phyloP scores from a whole-genome alignment of 2,888 invertebrate species.

The Caenorhabditis sp. region DNA sequence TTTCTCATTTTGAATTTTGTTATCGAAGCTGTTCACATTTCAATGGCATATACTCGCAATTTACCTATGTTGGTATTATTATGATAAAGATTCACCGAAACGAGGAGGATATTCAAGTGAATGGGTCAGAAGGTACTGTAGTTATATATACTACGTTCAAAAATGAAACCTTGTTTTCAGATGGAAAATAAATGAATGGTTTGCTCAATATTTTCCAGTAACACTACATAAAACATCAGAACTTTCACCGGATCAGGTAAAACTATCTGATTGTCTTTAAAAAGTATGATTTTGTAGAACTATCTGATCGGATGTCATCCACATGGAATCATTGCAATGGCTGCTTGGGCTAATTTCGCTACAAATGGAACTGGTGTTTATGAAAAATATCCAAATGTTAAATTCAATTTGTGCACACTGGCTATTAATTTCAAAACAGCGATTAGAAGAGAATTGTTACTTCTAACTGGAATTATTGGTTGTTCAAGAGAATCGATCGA shows the following conservation, averaged over 20 bases:
- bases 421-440: conserved; percentile 36
- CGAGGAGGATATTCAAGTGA: conserved; percentile 54
- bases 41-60: conserved; percentile 43
- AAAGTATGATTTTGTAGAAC: conserved; percentile 27
- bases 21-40: conserved; percentile 68
- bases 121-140: conserved; percentile 46
- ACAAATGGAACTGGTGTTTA: conserved; percentile 76
- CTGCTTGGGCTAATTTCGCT: conserved; percentile 82
- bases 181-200: conserved; percentile 78
- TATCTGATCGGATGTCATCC: conserved; percentile 81
- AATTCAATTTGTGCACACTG: conserved; percentile 46
- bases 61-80: conserved; percentile 76
- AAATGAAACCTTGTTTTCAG: no score
- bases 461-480: conserved; percentile 67
- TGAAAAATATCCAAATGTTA: conserved; percentile 45
- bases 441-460: conserved; percentile 67
- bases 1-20: not conserved
- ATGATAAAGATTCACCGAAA: conserved; percentile 77
- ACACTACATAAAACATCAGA: conserved; percentile 84
- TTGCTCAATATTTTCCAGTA: conserved; percentile 83
- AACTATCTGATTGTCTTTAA: not conserved
- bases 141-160: no score
- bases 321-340: conserved; percentile 86
- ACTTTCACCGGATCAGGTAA: conserved; percentile 71
- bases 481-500: conserved; percentile 33